Evolutionary conservation across 2,888 invertebrate genomes (phyloP).

Genomic region (Sphecodes monilicornis): DNA sequence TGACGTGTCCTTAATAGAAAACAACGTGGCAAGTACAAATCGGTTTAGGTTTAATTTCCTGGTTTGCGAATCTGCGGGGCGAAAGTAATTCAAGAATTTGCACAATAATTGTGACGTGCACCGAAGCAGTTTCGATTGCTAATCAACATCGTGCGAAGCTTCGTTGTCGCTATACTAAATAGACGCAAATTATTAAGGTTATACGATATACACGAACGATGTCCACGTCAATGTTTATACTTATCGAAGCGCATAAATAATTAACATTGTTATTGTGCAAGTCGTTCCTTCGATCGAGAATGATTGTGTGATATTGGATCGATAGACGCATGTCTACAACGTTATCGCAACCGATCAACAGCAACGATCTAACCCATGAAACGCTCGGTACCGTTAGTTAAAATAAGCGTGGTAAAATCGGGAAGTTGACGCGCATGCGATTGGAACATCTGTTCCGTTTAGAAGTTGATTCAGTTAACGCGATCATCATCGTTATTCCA

Average conservation of each 20-base stretch:
- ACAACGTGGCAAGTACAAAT: constrained; percentile 73
- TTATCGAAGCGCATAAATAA: constrained; percentile 43
- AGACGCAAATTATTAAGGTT: constrained; percentile 51
- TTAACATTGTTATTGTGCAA: constrained; percentile 35
- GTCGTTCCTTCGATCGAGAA: constrained; percentile 7
- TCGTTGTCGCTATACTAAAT: neutral
- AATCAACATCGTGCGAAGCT: neutral
- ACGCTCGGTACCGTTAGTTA: constrained; percentile 17
- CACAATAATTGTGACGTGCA: neutral
- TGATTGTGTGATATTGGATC: constrained; percentile 23
- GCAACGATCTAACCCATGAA: neutral
- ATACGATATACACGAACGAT: constrained; percentile 52
- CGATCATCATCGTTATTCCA: constrained; percentile 8
- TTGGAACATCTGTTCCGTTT: constrained; percentile 8
- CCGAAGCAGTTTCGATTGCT: neutral
- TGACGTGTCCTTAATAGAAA: constrained; percentile 74
- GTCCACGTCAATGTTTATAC: constrained; percentile 41
- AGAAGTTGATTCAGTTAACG: neutral
- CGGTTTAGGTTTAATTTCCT: neutral
- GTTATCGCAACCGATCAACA: neutral
- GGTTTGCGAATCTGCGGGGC: neutral
- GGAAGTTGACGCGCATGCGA: constrained; percentile 5
- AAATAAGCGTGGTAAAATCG: constrained; percentile 29
- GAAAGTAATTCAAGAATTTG: neutral
- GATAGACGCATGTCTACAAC: neutral